A percentile compares a stretch with the other conserved stretches of the same genome.
Conservation (phyloP, 2,888 invertebrate genomes). For the Rhingia campestris region DNA sequence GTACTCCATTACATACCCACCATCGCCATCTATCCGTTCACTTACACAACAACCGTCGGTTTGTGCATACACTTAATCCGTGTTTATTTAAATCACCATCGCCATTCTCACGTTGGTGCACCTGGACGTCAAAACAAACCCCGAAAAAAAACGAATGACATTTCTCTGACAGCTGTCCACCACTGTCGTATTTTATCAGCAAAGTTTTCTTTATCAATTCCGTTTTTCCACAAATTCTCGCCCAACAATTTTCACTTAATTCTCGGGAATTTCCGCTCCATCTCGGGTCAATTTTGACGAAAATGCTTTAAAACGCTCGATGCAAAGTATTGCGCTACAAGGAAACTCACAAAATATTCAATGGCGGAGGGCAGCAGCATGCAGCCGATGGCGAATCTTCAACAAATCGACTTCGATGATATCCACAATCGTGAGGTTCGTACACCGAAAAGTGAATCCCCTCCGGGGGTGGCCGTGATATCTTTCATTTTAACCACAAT, state of each 20-base stretch:
- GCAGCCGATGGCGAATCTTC: conserved; percentile 60
- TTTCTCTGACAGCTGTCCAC: conserved; percentile 52
- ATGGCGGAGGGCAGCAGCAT: conserved; percentile 53
- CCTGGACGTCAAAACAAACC: conserved; percentile 57
- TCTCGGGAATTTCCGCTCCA: not conserved
- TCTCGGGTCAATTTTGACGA: conserved; percentile 9
- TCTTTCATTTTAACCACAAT: not conserved
- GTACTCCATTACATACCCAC: too few species aligned
- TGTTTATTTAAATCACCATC: not conserved
- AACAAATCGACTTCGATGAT: conserved; percentile 65
- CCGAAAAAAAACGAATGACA: conserved; percentile 39
- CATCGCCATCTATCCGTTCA: not conserved
- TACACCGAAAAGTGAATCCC: conserved; percentile 23
- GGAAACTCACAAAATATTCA: conserved; percentile 42
- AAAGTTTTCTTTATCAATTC: conserved; percentile 61
- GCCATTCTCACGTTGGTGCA: conserved; percentile 21
- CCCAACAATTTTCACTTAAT: conserved; percentile 15
- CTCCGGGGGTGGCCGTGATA: not conserved
- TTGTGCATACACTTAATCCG: conserved; percentile 1
- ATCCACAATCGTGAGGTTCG: conserved; percentile 63
- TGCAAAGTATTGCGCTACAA: conserved; percentile 17
- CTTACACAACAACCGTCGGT: not conserved
- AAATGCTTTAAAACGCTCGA: conserved; percentile 39
- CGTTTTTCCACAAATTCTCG: conserved; percentile 22
- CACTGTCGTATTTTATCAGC: conserved; percentile 62